Evolutionary conservation across 2,888 invertebrate genomes (phyloP), one percentile per base, ranked within the genome.

Genomic region (Folsomia manolachei): DNA sequence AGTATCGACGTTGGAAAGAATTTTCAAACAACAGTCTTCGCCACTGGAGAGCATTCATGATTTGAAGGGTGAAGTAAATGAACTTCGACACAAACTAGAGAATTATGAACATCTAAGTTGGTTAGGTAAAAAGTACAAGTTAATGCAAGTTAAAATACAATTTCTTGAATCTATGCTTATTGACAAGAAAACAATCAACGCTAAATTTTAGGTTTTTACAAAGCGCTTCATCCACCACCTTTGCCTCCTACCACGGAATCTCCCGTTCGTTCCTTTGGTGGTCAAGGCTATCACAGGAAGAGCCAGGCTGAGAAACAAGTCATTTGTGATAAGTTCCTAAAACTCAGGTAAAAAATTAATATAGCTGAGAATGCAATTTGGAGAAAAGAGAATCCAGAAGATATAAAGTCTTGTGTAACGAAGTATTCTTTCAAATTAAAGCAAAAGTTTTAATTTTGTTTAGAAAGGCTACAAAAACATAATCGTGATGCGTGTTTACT

Each of bases 61-160:
- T 76, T 85, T 89, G 75, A 87, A 87, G 82, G 84, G 84, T 69
- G 87, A 88, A 82, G 87, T 89, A 75, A 87, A 88, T 79, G 85
- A 84, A 60, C 87, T 89, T 82, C 84, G 87, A 80, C 85, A 86
- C 80, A 88, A 88, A 82, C 84, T 89, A 78, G 88, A 89, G 82
- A 88, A 87, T 25, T 87, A 87, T 70, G 88, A 88, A 82, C 87
- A 87, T 82, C 86, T 88, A 80, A 88, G 87, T 83, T 88, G 88
- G 88, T 84, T 88, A 77, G 88, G 89, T 88, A 82, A 85, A n/a
- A n/a, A 53, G 26, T n/a, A 68, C 24, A 14, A 27, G 19, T 67
- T 11, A 9, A 7, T 27, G 26, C 9, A 21, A n/a, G 63, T 21
- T 2, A 27, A 69, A 11, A 24, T 14, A 53, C 19, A 21, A 19